Conservation (phyloP, 92 coral and sea anemone genomes). For the Palythoa grandis region DNA sequence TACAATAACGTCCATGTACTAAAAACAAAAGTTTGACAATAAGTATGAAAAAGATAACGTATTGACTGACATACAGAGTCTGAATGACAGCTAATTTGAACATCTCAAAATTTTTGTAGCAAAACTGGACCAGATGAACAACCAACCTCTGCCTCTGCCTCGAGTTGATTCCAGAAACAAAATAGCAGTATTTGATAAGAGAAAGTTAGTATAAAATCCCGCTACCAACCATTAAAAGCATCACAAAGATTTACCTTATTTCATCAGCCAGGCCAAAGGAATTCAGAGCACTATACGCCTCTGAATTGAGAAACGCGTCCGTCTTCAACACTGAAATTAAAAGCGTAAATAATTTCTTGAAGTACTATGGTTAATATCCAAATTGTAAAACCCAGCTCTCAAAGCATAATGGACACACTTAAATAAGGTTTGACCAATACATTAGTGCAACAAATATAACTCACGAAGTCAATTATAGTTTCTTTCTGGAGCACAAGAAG, state of each 20-base stretch:
- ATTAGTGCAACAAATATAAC: too few relatives aligned
- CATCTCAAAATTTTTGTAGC: too few relatives aligned
- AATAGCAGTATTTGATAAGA: too few relatives aligned
- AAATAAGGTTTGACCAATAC: too few relatives aligned
- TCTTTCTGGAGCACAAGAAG: too few relatives aligned
- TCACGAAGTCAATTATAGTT: too few relatives aligned
- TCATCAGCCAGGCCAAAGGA: constrained; percentile 12
- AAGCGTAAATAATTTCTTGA: neutral
- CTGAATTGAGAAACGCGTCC: constrained; percentile 12
- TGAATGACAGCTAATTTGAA: neutral
- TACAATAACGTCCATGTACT: too few relatives aligned
- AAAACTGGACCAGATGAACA: too few relatives aligned
- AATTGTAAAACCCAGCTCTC: neutral
- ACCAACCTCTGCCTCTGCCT: too few relatives aligned
- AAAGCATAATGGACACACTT: too few relatives aligned
- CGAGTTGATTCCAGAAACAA: too few relatives aligned
- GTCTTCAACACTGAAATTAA: constrained; percentile 6
- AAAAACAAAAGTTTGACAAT: neutral
- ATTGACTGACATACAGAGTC: neutral
- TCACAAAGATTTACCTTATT: constrained; percentile 26
- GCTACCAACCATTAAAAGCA: neutral
- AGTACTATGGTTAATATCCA: neutral
- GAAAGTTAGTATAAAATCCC: neutral
- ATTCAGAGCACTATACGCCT: constrained; percentile 8
- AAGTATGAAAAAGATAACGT: neutral